These are phyloP conservation scores for Hirundo rustica DNA, from an alignment of 2,797 vertebrate genomes.

Conservation along the genomic window DNA sequence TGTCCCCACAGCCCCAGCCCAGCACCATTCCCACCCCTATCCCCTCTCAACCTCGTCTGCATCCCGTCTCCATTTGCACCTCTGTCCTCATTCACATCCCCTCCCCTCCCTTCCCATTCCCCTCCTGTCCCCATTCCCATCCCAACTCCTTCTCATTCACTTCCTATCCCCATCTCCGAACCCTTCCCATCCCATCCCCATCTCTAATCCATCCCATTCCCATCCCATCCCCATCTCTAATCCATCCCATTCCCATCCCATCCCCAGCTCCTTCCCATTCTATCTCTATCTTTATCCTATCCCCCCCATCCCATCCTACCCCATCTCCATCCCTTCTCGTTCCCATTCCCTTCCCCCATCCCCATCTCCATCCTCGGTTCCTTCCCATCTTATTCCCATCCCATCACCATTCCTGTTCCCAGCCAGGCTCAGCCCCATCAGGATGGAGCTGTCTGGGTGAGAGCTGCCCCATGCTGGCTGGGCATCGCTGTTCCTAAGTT, in stretches of 20 bases:
- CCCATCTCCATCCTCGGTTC: neutral
- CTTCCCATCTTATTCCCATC: no score
- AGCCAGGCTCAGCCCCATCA: neutral
- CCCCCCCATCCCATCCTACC: no score
- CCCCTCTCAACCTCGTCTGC: neutral
- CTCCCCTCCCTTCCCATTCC: no score
- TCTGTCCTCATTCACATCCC: no score
- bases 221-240: neutral
- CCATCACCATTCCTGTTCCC: neutral
- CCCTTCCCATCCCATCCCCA: no score
- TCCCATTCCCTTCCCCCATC: neutral
- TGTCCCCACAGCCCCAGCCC: neutral
- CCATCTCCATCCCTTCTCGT: neutral
- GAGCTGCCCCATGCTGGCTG: neutral
- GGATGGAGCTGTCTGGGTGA: accelerated
- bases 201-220: neutral
- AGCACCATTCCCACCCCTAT: accelerated
- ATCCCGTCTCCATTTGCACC: neutral
- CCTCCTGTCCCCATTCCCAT: neutral
- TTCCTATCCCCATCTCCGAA: neutral
- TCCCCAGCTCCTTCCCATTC: neutral
- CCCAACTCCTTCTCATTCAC: neutral
- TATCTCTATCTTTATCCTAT: no score
- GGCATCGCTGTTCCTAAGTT: accelerated
- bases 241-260: no score